These are phyloP conservation scores for Drosophila navojoa DNA, from an alignment of 1,140 invertebrate genomes.

Conservation along the genomic window DNA sequence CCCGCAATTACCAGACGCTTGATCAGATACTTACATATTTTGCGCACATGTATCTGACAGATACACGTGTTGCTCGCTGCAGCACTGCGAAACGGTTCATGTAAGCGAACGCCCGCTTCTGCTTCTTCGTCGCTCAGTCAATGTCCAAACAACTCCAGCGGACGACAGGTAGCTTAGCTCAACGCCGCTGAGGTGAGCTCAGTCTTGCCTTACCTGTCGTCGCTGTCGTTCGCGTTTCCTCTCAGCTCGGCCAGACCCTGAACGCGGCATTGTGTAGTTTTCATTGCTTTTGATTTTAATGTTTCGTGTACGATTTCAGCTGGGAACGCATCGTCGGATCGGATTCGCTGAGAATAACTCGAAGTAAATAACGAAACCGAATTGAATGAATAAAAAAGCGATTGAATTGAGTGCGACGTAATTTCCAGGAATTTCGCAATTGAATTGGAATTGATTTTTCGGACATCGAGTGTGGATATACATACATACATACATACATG, in stretches of 20 bases:
- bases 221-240: constrained; percentile 54
- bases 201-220: constrained; percentile 71
- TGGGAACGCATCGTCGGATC: constrained; percentile 38
- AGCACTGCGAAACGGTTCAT: constrained; percentile 30
- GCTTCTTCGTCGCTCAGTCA: not conserved
- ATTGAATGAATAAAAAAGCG: constrained; percentile 19
- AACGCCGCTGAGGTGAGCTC: constrained; percentile 41
- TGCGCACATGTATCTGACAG: constrained; percentile 51
- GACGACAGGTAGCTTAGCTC: constrained; percentile 53
- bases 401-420: constrained; percentile 39
- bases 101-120: constrained; percentile 35
- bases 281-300: constrained; percentile 37
- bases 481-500: not conserved
- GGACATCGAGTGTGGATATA: constrained; percentile 18
- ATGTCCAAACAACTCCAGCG: constrained; percentile 34
- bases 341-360: constrained; percentile 47
- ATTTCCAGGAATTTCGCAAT: constrained; percentile 74
- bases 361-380: constrained; percentile 7
- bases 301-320: constrained; percentile 40
- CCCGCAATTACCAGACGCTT: constrained; percentile 54
- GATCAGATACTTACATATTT: constrained; percentile 55
- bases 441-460: constrained; percentile 75
- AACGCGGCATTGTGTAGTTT: constrained; percentile 36
- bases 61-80: constrained; percentile 71
- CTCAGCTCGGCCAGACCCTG: constrained; percentile 35